phyloP scores from a whole-genome alignment of 2,113 vertebrate species.

The Pardalotus punctatus region DNA sequence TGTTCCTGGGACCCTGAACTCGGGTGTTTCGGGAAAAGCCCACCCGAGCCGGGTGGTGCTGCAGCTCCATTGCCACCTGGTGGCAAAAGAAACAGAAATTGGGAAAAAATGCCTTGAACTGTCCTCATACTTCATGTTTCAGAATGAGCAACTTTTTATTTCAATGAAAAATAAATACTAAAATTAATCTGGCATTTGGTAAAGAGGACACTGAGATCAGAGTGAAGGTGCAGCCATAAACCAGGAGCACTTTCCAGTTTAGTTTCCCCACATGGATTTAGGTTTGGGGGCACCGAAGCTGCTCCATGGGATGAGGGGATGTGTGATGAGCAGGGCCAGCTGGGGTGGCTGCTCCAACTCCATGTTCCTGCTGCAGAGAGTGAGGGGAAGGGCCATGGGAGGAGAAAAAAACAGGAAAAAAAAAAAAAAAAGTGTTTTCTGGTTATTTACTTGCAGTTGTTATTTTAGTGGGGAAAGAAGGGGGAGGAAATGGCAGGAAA shows the following conservation, averaged over 20 bases:
- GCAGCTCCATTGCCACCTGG: constrained; percentile 30
- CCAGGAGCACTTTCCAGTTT: rapidly evolving
- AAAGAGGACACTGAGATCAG: background rate
- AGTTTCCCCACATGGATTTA: rapidly evolving
- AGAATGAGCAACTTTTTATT: background rate
- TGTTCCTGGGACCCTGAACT: rapidly evolving
- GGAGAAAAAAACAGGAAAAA: background rate
- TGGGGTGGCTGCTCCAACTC: background rate
- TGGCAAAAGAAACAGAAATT: background rate
- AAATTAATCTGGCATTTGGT: background rate
- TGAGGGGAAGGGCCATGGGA: background rate
- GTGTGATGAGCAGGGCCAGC: background rate
- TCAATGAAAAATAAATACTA: background rate
- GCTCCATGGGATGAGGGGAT: background rate
- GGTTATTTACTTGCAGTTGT: background rate
- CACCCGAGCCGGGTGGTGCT: rapidly evolving
- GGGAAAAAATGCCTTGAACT: background rate
- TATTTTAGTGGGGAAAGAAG: background rate
- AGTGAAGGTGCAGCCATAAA: background rate
- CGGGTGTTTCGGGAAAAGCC: background rate
- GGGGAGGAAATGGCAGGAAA: background rate
- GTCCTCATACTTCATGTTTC: rapidly evolving
- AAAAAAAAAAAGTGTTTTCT: background rate
- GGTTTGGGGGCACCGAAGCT: background rate
- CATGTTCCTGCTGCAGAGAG: background rate